Evolutionary conservation across 2,797 vertebrate genomes (phyloP).

Genomic region (Dermochelys coriacea): DNA sequence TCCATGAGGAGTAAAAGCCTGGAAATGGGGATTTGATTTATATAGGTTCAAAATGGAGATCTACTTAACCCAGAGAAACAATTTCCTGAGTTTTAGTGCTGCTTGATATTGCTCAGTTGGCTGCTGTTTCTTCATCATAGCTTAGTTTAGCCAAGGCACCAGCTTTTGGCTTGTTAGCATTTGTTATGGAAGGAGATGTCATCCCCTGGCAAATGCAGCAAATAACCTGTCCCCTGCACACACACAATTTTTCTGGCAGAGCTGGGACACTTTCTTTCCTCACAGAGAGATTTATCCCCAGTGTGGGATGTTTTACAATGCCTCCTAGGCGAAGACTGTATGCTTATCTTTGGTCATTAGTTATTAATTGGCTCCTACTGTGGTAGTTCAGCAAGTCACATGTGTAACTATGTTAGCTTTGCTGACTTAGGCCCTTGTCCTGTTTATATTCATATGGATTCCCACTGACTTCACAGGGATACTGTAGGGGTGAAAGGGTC

Average conservation of each 20-base stretch:
- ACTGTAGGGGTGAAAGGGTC: background rate
- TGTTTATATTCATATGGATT: background rate
- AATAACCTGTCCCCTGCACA: background rate
- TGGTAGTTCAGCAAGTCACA: background rate
- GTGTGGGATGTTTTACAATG: background rate
- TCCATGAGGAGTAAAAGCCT: background rate
- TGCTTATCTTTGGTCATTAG: slow-evolving; percentile 10
- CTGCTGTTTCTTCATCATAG: background rate
- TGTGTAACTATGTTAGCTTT: background rate
- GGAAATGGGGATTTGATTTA: background rate
- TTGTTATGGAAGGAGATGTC: background rate
- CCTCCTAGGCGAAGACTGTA: background rate
- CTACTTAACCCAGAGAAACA: background rate
- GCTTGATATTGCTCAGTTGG: background rate
- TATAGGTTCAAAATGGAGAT: background rate
- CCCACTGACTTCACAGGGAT: background rate
- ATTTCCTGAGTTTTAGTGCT: background rate
- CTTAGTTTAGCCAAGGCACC: background rate
- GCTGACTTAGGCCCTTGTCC: background rate
- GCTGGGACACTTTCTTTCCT: background rate
- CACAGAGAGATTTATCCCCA: background rate
- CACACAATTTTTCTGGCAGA: background rate
- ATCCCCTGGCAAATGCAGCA: background rate
- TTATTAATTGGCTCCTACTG: background rate
- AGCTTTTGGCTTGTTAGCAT: background rate